These are phyloP conservation scores for Ennomos erosarius DNA, from an alignment of 2,888 invertebrate species.

Conservation along the genomic window DNA sequence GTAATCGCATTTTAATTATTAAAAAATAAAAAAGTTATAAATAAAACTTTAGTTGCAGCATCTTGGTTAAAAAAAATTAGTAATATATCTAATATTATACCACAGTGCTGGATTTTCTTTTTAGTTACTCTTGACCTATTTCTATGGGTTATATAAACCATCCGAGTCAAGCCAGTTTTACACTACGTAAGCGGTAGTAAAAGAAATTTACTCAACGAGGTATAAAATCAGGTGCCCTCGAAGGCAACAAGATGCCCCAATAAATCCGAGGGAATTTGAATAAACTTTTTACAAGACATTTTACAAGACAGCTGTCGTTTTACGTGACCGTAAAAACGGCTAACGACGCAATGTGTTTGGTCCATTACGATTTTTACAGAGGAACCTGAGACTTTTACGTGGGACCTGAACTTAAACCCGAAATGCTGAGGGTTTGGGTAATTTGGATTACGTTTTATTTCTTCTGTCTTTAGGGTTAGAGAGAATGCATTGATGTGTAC, in stretches of 20 bases:
- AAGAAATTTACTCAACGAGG: slow-evolving; percentile 1
- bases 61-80: no score
- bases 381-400: slow-evolving; percentile 1
- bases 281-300: slow-evolving; percentile 50
- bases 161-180: neutral
- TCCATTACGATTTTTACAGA: slow-evolving; percentile 22
- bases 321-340: slow-evolving; percentile 47
- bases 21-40: no score
- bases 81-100: no score
- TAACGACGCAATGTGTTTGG: slow-evolving; percentile 32
- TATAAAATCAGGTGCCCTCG: slow-evolving; percentile 25
- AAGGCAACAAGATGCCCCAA: slow-evolving; percentile 32
- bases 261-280: slow-evolving; percentile 41
- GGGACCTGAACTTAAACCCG: slow-evolving; percentile 6
- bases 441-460: neutral
- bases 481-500: no score
- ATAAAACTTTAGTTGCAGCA: no score
- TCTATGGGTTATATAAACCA: no score
- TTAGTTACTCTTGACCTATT: no score
- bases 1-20: no score
- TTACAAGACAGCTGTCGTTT: slow-evolving; percentile 53
- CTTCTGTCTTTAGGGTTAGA: no score
- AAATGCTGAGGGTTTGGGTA: no score
- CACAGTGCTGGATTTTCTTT: no score
- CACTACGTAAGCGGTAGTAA: slow-evolving; percentile 6